Evolutionary conservation across 1,140 invertebrate species (phyloP), one percentile per base, ranked within the genome.

Genomic region (Atta cephalotes): DNA sequence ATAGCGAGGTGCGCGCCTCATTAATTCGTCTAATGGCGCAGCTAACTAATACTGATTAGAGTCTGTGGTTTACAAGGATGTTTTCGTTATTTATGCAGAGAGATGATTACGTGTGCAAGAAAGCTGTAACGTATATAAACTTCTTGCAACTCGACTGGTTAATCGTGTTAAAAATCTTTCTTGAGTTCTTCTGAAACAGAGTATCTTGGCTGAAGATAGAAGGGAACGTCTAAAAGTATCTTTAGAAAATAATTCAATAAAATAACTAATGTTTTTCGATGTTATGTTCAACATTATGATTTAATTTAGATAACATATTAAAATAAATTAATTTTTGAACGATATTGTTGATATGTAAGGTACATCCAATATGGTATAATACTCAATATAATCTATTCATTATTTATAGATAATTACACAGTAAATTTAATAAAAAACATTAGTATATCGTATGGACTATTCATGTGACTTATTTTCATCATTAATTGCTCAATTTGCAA

Each of bases 21-120:
- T 85, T 77, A 85, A 85, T 85, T 77, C 81, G 28, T 58, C 58
- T 85, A 85, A 85, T 85, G 72, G 56, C 39, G 68, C 39, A 31
- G 49, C 45, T 77, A 85, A 85, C 56, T 85, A 77, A 85, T 74
- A 74, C 72, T 77, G 72, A 85, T 85, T 63, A 77, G 58, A 77
- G 56, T 16, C 14, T 14, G 71, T 77, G 72, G 18, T 63, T 77
- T 16, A 66, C 49, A 51, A 14, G 45, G 18, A 81, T 14, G 49
- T 74, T 72, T 74, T 49, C 68, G 21, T 80, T 80, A 82, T 86
- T 86, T 66, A 86, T 79, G 84, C 84, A 39, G 78, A 25, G 28
- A 56, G 56, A 5, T 62, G 63, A 80, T 80, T 25, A 81, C 16
- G 21, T 7, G 63, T 35, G 31, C 65, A 65, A 51, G 60, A 79